These are phyloP conservation scores for Chloroceryle aenea DNA, from an alignment of 2,113 vertebrate genomes.

Conservation along the genomic window DNA sequence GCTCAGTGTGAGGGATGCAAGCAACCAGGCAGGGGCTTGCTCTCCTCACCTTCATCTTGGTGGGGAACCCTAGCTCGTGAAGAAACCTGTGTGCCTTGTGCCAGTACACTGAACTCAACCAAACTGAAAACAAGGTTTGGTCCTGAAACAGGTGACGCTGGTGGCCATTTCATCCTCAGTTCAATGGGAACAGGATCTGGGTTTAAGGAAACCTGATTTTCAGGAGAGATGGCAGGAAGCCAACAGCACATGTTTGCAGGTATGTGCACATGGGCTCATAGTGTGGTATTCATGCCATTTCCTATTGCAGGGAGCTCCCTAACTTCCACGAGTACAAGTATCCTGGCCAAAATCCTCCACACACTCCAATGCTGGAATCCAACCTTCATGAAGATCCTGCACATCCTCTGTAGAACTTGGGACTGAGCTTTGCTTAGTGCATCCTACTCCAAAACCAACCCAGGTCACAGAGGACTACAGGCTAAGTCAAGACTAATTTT, in stretches of 20 bases:
- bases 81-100: fast-evolving
- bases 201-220: neutral
- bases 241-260: fast-evolving
- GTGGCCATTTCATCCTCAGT: too few relatives aligned
- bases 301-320: neutral
- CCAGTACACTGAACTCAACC: neutral
- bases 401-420: neutral
- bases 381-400: neutral
- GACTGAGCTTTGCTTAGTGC: neutral
- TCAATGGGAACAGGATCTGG: fast-evolving
- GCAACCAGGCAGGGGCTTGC: neutral
- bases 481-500: neutral
- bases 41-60: neutral
- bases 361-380: neutral
- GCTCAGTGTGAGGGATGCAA: fast-evolving
- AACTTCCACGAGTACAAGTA: neutral
- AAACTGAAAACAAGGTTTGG: neutral
- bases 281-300: neutral
- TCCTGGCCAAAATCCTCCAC: neutral
- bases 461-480: neutral
- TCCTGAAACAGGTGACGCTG: neutral
- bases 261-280: fast-evolving
- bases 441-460: neutral
- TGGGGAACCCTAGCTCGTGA: neutral
- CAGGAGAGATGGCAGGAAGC: neutral